Evolutionary conservation across 2,888 invertebrate species (phyloP).

Genomic region (Sylvicola fuscatus): DNA sequence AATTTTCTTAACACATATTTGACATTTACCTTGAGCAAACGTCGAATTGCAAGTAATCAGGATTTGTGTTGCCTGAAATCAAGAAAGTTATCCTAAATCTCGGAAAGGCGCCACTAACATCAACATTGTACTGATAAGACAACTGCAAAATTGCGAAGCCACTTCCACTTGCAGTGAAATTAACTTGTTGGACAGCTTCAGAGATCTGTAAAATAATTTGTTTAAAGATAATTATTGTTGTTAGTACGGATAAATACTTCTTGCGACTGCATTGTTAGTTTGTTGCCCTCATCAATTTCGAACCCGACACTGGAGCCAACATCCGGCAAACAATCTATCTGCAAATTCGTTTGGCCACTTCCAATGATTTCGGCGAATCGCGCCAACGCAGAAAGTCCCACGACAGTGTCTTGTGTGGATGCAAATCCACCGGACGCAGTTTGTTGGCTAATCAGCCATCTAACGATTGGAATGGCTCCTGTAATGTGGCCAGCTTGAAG

Average conservation of each 20-base stretch:
- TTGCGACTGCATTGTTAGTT: conserved; percentile 47
- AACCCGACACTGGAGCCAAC: neutral
- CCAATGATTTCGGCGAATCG: conserved; percentile 38
- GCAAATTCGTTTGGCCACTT: too few species aligned
- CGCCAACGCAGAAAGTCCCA: conserved; percentile 48
- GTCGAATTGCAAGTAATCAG: conserved; percentile 1
- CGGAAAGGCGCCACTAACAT: neutral
- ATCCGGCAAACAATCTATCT: conserved; percentile 18
- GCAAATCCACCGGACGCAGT: conserved; percentile 47
- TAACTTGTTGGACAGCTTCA: neutral
- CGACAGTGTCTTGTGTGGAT: conserved; percentile 58
- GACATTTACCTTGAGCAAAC: conserved; percentile 3
- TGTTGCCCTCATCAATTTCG: conserved; percentile 1
- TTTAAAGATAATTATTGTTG: conserved; percentile 32
- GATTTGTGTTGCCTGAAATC: neutral
- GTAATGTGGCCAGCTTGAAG: conserved; percentile 26
- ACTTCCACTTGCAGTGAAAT: conserved; percentile 2
- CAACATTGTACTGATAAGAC: conserved; percentile 3
- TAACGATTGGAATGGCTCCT: conserved; percentile 33
- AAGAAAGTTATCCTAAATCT: conserved; percentile 1
- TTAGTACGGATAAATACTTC: conserved; percentile 63
- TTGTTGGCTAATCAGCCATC: conserved; percentile 51
- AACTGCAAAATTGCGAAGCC: conserved; percentile 5
- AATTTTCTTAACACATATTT: neutral
- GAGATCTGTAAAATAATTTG: conserved; percentile 17